These are phyloP conservation scores for Diarsia rubi DNA, from an alignment of 2,888 invertebrate species.

Conservation along the genomic window DNA sequence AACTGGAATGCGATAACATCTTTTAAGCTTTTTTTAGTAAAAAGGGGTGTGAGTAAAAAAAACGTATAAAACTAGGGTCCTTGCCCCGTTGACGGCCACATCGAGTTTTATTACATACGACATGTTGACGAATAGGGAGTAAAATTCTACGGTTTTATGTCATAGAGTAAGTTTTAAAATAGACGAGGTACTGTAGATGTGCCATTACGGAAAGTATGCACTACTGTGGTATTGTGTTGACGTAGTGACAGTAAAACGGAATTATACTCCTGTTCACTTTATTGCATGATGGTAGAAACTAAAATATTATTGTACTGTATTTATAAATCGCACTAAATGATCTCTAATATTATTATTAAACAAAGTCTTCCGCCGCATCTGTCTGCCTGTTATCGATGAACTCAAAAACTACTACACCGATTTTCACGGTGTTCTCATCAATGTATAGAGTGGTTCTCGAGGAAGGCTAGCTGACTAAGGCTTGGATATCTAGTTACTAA, in stretches of 20 bases:
- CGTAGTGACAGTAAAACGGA: slow-evolving; percentile 30
- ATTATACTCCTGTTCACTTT: slow-evolving; percentile 32
- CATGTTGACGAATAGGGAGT: slow-evolving; percentile 84
- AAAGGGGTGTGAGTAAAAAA: slow-evolving; percentile 82
- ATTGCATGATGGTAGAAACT: neutral
- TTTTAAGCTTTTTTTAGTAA: slow-evolving; percentile 78
- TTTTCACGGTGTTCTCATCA: too few species aligned
- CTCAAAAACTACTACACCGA: too few species aligned
- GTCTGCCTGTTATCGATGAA: too few species aligned
- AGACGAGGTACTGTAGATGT: slow-evolving; percentile 48
- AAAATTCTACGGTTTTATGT: slow-evolving; percentile 72
- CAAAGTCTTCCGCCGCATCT: too few species aligned
- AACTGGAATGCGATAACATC: slow-evolving; percentile 80
- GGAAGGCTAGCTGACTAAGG: too few species aligned
- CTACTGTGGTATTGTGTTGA: slow-evolving; percentile 24
- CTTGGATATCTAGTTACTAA: too few species aligned
- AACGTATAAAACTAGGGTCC: slow-evolving; percentile 79
- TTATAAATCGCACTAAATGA: neutral
- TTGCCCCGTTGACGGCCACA: slow-evolving; percentile 82
- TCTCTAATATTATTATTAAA: too few species aligned
- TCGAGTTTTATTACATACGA: slow-evolving; percentile 85
- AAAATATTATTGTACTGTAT: neutral
- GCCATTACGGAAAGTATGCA: slow-evolving; percentile 16
- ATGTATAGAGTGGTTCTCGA: too few species aligned
- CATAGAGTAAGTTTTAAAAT: slow-evolving; percentile 73